phyloP scores from a whole-genome alignment of 2,113 vertebrate genomes.

The Syngnathoides biaculeatus region DNA sequence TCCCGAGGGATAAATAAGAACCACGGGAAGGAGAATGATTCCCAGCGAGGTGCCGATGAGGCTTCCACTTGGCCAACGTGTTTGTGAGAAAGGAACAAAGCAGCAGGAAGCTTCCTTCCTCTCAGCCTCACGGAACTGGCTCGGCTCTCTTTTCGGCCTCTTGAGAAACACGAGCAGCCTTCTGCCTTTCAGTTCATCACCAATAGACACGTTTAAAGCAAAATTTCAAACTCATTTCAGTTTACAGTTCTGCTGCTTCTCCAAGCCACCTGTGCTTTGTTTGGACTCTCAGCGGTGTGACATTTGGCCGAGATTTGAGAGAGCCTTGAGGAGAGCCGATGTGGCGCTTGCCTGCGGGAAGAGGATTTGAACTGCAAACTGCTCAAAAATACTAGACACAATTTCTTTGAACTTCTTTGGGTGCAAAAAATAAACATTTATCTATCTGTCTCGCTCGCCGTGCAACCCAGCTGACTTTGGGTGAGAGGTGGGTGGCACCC shows the following conservation, averaged over 20 bases:
- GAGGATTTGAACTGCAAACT: background rate
- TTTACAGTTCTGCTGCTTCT: background rate
- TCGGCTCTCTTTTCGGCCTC: slow-evolving; percentile 30
- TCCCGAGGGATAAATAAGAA: slow-evolving; percentile 22
- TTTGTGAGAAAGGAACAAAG: slow-evolving; percentile 36
- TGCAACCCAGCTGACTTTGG: no score
- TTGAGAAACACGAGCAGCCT: slow-evolving; percentile 25
- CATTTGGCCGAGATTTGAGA: background rate
- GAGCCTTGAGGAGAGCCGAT: background rate
- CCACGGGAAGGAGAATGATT: slow-evolving; percentile 28
- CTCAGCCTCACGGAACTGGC: slow-evolving; percentile 25
- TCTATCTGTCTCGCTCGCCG: no score
- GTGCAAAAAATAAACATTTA: no score
- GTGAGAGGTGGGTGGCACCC: no score
- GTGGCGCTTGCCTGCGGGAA: background rate
- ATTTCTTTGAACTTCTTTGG: no score
- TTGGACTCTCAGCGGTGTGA: no score
- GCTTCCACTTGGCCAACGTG: slow-evolving; percentile 27
- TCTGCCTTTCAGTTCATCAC: slow-evolving; percentile 19
- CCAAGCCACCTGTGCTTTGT: background rate
- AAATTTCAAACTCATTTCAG: slow-evolving; percentile 14
- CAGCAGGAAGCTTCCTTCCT: slow-evolving; percentile 41
- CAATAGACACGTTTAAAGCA: slow-evolving; percentile 20
- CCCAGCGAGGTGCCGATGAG: slow-evolving; percentile 31
- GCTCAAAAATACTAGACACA: background rate